phyloP scores from a whole-genome alignment of 2,113 vertebrate species.

The chimpanzee (Pan troglodytes) region NHGRI_mPanTro3-v2.1_pri NC_086015.1:89234501-89235000 shows the following conservation, averaged over 20 bases:
- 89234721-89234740: background rate
- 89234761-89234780: background rate
- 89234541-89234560: background rate
- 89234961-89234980: background rate
- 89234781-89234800: background rate
- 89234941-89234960: background rate
- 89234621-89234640: background rate
- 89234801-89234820: background rate
- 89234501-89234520: rapidly evolving
- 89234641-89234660: background rate
- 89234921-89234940: background rate
- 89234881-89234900: background rate
- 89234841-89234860: background rate
- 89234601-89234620: background rate
- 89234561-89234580: background rate
- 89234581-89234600: background rate
- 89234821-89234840: background rate
- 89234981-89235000: rapidly evolving
- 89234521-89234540: background rate
- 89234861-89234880: background rate
- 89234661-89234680: background rate
- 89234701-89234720: background rate
- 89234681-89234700: background rate
- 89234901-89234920: background rate
- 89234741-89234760: rapidly evolving